Conservation (phyloP, 2,113 vertebrate genomes). For the Pteruthius melanotis region DNA sequence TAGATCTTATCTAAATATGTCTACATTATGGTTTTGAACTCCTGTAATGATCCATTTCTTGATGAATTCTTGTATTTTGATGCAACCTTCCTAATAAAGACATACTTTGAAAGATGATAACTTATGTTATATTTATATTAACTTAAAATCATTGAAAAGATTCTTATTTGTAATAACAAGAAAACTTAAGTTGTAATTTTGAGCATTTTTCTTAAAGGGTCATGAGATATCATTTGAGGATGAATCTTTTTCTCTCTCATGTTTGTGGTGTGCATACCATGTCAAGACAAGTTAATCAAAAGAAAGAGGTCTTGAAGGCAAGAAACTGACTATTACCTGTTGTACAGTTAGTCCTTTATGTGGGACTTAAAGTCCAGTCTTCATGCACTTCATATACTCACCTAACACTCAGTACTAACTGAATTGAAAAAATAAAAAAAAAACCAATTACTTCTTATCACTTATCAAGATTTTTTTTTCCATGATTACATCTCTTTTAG, state of each 20-base stretch:
- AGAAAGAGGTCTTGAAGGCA: not conserved
- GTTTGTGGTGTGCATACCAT: not conserved
- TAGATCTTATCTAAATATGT: not conserved
- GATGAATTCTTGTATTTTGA: not conserved
- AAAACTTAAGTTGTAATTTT: not conserved
- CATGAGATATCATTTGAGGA: not conserved
- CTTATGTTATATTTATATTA: not conserved
- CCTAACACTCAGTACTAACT: not conserved
- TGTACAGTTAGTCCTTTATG: not conserved
- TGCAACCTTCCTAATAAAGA: not conserved
- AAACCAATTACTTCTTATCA: not conserved
- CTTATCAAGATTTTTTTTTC: not conserved
- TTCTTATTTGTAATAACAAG: not conserved
- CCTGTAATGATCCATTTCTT: not conserved
- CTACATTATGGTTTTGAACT: not conserved
- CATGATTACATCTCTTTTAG: not conserved
- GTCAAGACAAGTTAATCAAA: not conserved
- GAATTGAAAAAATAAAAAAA: not conserved
- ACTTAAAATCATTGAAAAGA: rapidly evolving
- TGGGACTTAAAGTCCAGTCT: not conserved
- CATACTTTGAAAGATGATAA: not conserved
- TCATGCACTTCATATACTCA: not conserved
- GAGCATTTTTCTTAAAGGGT: not conserved
- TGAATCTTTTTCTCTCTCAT: not conserved
- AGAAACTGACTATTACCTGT: not conserved